Base-by-base conservation (phyloP, 1,140 invertebrate genomes). In the Samia ricini region DNA sequence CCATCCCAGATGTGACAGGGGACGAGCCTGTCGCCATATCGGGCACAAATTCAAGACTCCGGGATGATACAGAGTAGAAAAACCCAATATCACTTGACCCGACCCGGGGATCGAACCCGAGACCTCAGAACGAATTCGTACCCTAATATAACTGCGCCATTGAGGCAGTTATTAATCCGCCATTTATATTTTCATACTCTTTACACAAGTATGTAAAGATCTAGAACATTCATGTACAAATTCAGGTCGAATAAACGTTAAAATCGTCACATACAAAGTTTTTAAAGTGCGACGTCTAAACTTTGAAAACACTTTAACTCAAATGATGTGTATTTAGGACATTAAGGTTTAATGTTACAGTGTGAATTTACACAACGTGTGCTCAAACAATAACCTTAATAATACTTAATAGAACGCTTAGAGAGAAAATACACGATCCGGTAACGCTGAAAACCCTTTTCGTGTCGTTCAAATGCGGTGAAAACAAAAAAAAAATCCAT, bases 391-490 rank as follows among this genome's bases (percentile, higher is more conserved):
- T 56, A 62, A 57, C 50, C n/a, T 33, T 57, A n/a, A n/a, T 5
- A 36, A 42, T 57, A 33, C 49, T 58, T 63, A 56, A 58, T 63
- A 51, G 61, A 63, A 58, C 24, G 56, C 22, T 63, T 57, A 63
- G 21, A 3, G 15, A 2, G 33, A 42, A 42, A 15, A 15, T 42
- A 42, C n/a, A 42, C 7, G 15, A 15, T 15, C 4, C 33, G n/a
- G 12, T 42, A 15, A 42, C 4, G 15, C 33, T 42, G 15, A 42
- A n/a, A 42, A 42, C 33, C 33, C 1, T 42, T 42, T 42, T 42
- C 33, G 33, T 42, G 33, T 42, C 4, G 33, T 5, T 42, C 33
- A 3, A 4, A 42, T 42, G 33, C 7, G 33, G 33, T 15, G 12
- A 42, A 42, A 42, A 42, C 33, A 42, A 8, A 42, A 42, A 8